These are phyloP conservation scores for Linhomoeus sp. DNA, from an alignment of 2,888 invertebrate genomes.

Conservation along the genomic window DNA sequence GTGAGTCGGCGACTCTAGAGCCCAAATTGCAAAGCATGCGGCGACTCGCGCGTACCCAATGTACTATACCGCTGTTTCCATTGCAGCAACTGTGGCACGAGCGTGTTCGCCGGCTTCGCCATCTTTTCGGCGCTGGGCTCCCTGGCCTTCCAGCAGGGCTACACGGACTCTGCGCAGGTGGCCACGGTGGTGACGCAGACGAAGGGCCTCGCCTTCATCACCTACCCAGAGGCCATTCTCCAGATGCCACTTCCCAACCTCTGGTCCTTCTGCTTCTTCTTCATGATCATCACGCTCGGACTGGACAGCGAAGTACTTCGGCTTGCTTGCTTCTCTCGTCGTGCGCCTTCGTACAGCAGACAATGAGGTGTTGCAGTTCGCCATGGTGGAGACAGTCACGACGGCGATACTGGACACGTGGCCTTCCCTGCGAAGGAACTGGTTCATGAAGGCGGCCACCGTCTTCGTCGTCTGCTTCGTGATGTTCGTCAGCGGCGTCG, in stretches of 20 bases:
- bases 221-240: conserved; percentile 1
- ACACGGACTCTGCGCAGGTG: conserved; percentile 8
- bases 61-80: no score
- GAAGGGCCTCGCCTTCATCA: conserved; percentile 1
- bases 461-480: no score
- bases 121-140: conserved; percentile 15
- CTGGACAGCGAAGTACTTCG: not conserved
- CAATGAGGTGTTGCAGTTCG: no score
- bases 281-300: conserved; percentile 3
- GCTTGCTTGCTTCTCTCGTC: no score
- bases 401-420: conserved; percentile 3
- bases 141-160: conserved; percentile 8
- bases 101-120: conserved; percentile 13
- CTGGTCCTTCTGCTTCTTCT: conserved; percentile 1
- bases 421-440: not conserved
- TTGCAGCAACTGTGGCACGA: conserved; percentile 8
- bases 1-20: no score
- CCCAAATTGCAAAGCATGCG: no score
- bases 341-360: no score
- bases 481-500: no score
- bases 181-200: conserved; percentile 4
- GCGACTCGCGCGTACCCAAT: no score
- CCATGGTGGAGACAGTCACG: conserved; percentile 3
- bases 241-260: not conserved
- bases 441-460: no score